phyloP scores from a whole-genome alignment of 2,888 invertebrate species.

The Tholera decimalis region DNA sequence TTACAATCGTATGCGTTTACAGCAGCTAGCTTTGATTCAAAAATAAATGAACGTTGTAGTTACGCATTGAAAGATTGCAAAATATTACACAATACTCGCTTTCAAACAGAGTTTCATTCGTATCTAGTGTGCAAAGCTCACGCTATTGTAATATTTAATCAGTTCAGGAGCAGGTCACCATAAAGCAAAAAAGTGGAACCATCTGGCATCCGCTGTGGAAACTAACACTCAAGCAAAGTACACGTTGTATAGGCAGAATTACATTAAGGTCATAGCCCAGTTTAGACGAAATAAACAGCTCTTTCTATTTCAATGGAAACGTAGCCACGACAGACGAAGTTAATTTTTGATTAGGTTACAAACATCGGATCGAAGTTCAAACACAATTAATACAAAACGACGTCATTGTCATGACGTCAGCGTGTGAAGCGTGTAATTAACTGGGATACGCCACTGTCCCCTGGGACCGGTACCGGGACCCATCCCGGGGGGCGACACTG shows the following conservation, averaged over 20 bases:
- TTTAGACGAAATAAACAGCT: slow-evolving; percentile 29
- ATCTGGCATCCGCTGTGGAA: slow-evolving; percentile 48
- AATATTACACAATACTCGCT: slow-evolving; percentile 2
- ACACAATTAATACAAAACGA: slow-evolving; percentile 64
- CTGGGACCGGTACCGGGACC: slow-evolving; percentile 37
- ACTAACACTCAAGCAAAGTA: slow-evolving; percentile 6
- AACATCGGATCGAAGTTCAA: slow-evolving; percentile 50
- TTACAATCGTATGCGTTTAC: background rate
- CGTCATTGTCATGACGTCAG: slow-evolving; percentile 65
- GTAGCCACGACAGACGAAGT: slow-evolving; percentile 11
- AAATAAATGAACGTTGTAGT: slow-evolving; percentile 10
- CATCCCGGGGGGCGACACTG: slow-evolving; percentile 54
- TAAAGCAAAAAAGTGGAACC: slow-evolving; percentile 15
- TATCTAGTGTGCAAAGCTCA: slow-evolving; percentile 4
- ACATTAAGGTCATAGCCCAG: slow-evolving; percentile 49
- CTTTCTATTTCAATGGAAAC: slow-evolving; percentile 28
- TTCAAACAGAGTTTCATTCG: background rate
- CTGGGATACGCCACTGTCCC: slow-evolving; percentile 58
- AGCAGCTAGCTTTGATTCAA: background rate
- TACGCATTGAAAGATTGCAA: background rate
- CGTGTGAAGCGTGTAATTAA: slow-evolving; percentile 72
- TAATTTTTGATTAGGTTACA: slow-evolving; percentile 37
- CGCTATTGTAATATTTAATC: slow-evolving; percentile 46
- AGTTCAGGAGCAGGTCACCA: slow-evolving; percentile 33
- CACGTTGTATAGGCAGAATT: background rate